These are phyloP conservation scores for Zosterops japonicus DNA, from an alignment of 2,113 vertebrate species.

Conservation along the genomic window DNA sequence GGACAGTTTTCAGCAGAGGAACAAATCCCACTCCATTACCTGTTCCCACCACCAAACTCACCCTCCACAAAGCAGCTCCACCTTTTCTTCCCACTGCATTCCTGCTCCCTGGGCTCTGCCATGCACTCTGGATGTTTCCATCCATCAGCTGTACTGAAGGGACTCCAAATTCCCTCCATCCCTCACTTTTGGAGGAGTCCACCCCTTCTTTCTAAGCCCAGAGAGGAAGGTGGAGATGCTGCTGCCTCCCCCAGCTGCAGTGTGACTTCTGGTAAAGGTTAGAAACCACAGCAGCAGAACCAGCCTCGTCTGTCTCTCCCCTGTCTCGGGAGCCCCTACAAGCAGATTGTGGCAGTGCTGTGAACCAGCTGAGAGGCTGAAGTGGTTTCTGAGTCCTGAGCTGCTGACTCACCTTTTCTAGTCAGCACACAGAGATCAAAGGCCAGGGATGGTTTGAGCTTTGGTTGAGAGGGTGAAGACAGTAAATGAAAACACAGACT, in stretches of 20 bases:
- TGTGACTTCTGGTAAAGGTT: not conserved
- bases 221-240: not conserved
- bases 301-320: fast-evolving
- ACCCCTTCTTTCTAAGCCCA: not conserved
- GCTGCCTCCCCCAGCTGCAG: not conserved
- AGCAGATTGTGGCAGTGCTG: not conserved
- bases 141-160: not conserved
- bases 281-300: not conserved
- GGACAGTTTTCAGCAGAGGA: not conserved
- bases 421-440: not conserved
- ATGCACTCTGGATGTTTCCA: not conserved
- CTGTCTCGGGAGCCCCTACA: fast-evolving
- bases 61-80: not conserved
- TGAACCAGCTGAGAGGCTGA: not conserved
- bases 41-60: not conserved
- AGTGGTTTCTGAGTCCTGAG: not conserved
- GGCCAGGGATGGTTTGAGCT: not conserved
- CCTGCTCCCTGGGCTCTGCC: not conserved
- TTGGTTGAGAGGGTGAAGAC: not conserved
- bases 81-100: not conserved
- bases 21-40: fast-evolving
- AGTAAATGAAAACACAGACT: not conserved
- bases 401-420: constrained; percentile 38
- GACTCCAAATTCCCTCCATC: not conserved
- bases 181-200: not conserved